Evolutionary conservation across 2,888 invertebrate species (phyloP), one percentile per base, ranked within the genome.

Genomic region (Stenurella melanura): DNA sequence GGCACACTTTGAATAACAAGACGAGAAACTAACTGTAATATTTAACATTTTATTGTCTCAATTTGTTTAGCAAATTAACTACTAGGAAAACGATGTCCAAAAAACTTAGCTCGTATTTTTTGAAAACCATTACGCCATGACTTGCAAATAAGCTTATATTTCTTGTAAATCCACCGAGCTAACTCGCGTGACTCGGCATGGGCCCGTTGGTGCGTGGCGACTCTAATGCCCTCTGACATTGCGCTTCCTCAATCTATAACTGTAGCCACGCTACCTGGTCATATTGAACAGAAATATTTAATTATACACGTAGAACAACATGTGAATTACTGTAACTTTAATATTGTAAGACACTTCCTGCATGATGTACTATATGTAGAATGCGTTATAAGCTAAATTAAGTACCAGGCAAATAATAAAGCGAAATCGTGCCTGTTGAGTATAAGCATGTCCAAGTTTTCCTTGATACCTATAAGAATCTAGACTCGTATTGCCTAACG

Each of bases 201-300:
- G 30, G 63, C 21, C 77, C 83, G 83, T 83, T 87, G 87, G 87
- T 88, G 87, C 88, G 87, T 87, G 88, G 87, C 84, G 87, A 85
- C 87, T 87, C 82, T 82, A 82, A 81, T 87, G 88, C 87, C 88
- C 89, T 87, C 83, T 88, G 87, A 88, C 89, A 88, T 83, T 71
- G 75, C 82, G 83, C 85, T 86, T 85, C 85, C 83, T 85, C 83
- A 82, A 86, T 86, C 86, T 85, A 85, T 87, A 87, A 87, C 87
- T 85, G 86, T 86, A 85, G 85, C 87, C 83, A 87, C 87, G 87
- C 87, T 87, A 88, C 87, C 82, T 87, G 86, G 86, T 84, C 85
- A 85, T 86, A 86, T 86, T 83, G 82, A 77, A 84, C 77, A 81
- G 82, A 83, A 83, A 85, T 85, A 86, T 86, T 86, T 86, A 86